Evolutionary conservation across 2,113 vertebrate species (phyloP).

Genomic region (Ceratotherium simum): DNA sequence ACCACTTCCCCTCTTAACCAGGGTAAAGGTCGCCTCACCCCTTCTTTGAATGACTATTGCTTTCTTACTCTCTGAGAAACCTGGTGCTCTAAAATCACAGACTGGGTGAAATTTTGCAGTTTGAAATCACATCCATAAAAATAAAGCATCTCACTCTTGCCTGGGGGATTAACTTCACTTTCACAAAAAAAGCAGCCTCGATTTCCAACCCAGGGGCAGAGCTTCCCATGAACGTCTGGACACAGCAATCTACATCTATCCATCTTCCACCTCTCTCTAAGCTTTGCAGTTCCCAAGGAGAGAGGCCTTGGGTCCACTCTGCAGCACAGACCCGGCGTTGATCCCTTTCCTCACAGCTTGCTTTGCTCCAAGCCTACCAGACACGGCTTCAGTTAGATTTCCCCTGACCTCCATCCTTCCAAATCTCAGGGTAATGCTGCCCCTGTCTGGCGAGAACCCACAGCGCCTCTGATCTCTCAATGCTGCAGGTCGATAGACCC

Average conservation of each 20-base stretch:
- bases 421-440: too few relatives aligned
- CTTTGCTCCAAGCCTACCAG: not conserved
- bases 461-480: fast-evolving
- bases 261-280: not conserved
- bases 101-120: not conserved
- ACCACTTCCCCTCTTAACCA: too few relatives aligned
- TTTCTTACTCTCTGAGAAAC: not conserved
- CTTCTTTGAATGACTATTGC: not conserved
- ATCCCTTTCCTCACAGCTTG: not conserved
- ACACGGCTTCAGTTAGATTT: not conserved
- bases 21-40: not conserved
- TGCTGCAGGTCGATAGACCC: not conserved
- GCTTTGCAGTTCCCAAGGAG: not conserved
- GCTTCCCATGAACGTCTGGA: not conserved
- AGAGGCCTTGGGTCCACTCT: too few relatives aligned
- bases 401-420: not conserved
- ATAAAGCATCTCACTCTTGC: not conserved
- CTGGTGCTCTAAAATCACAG: not conserved
- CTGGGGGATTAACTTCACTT: not conserved
- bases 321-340: fast-evolving
- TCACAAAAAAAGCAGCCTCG: not conserved
- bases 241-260: fast-evolving
- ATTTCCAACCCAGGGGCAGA: not conserved
- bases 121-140: not conserved
- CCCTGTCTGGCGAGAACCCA: not conserved